Evolutionary conservation across 2,113 vertebrate genomes (phyloP), one percentile per base, ranked within the genome.

Genomic region (Eretmochelys imbricata): DNA sequence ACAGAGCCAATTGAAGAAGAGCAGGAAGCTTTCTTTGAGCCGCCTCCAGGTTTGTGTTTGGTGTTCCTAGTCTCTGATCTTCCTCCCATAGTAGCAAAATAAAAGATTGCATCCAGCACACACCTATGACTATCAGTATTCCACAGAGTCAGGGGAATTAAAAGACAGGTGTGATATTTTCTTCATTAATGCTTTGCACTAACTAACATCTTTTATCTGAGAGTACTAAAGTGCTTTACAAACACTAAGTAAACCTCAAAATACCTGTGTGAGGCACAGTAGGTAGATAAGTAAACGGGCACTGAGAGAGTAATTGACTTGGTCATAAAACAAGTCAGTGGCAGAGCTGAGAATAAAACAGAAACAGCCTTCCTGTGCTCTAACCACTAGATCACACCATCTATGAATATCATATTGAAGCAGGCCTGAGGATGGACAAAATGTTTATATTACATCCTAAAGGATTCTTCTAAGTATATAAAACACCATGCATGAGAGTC

Each of bases 1-100:
- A 99, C 99, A 0, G 99, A 99, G 96, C 99, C 99, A 95, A 99
- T 99, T 4, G 99, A 99, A 92, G 99, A 99, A 94, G 99, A 99
- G 91, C 99, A 99, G 94, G 99, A 99, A 96, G 99, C 99, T 69
- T 99, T 99, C 97, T 99, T 99, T 93, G 99, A 99, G 94, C 99
- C 99, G 29, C 99, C 99, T 31, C 97, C 99, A 98, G 99, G 99
- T 99, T 50, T 95, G 98, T 93, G 38, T 75, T 96, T 93, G 20
- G 6, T 84, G 13, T 91, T 57, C 83, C 22, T 82, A 16, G 65
- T 57, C 89, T 89, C 94, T 79, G 22, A 84, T 55, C 50, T 38
- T 89, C 49, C 62, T 27, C 2, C n/a, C 49, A 2, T 35, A 1
- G 38, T 51, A 55, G 54, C 51, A 27, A 49, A 81, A 49, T 24